These are phyloP conservation scores for Lepidonotus clava DNA, from an alignment of 2,888 invertebrate species.

Conservation along the genomic window DNA sequence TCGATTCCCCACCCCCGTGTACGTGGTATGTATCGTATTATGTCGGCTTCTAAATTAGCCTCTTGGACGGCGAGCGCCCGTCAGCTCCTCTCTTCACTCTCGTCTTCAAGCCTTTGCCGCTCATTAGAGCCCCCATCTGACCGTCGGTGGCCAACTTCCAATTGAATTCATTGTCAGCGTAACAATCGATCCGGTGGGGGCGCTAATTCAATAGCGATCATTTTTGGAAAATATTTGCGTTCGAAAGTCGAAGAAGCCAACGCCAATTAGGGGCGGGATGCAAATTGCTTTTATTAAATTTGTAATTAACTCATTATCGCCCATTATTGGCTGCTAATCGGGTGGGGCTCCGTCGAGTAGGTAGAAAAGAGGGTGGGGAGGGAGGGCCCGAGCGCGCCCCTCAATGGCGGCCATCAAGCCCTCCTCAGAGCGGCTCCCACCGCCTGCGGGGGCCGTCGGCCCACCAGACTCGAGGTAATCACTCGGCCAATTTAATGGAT, in stretches of 20 bases:
- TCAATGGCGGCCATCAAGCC: background rate
- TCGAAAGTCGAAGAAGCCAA: constrained; percentile 2
- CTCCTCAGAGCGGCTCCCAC: background rate
- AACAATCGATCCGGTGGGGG: constrained; percentile 46
- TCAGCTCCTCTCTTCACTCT: background rate
- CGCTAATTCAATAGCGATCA: constrained; percentile 55
- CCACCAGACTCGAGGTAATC: background rate
- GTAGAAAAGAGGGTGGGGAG: background rate
- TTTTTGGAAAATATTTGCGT: constrained; percentile 56
- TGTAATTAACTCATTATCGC: constrained; percentile 58
- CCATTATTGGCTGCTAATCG: constrained; percentile 10
- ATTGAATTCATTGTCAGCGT: constrained; percentile 55
- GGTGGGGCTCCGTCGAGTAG: background rate
- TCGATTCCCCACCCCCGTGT: constrained; percentile 4
- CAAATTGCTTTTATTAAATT: constrained; percentile 57
- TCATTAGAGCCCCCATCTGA: background rate
- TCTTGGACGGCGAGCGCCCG: background rate
- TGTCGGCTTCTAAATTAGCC: constrained; percentile 29
- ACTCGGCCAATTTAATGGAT: background rate
- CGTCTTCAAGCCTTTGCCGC: background rate
- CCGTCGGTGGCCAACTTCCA: background rate
- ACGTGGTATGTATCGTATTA: constrained; percentile 49
- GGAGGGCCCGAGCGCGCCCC: background rate
- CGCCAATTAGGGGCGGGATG: constrained; percentile 45
- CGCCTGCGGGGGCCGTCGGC: background rate